Base-by-base conservation (phyloP, 2,113 vertebrate species). In the Alaudala cheleensis region DNA sequence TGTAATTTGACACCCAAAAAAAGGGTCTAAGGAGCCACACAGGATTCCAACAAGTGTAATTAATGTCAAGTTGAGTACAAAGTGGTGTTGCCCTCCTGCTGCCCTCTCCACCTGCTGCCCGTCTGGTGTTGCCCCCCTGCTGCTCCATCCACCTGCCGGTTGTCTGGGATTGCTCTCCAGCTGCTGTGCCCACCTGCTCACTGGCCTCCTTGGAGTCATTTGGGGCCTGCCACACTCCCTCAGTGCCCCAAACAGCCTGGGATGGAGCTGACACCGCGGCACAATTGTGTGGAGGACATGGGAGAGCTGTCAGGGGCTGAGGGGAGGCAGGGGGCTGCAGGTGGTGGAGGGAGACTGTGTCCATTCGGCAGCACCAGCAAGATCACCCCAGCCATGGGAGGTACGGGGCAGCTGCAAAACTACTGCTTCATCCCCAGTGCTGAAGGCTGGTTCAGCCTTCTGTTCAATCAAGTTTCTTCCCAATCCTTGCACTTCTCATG, bases 271-370 rank as follows among this genome's bases (percentile, higher is more conserved):
- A 20, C 28, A 14, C 7, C 1, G 0, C 14, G 4, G 37, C 25
- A 54, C 0, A 0, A 4, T 11, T 5, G 1, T 6, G 7, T 0
- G 1, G n/a, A 81, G n/a, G 9, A 64, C 8, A 16, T 0, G 1
- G 23, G 5, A 56, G 47, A 24, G 19, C 25, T 49, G 34, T 47
- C 39, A 10, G 10, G 12, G 28, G 25, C 23, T 49, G n/a, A 17
- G 44, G 40, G 20, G 17, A 54, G 9, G 31, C 22, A 34, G 23
- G 42, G 28, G 11, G 5, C 14, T 78, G 31, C 23, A 56, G 50
- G 18, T 31, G 25, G 6, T 29, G 28, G 18, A 39, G 21, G 18
- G 10, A 45, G 5, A 3, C 11, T 14, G 3, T 0, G 1, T 62
- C 42, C 21, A 5, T 58, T 42, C 0, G 0, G 45, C 15, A 49